A percentile compares a stretch with the other conserved stretches of the same genome.
These are phyloP conservation scores for Balanococcus diminutus DNA, from an alignment of 2,888 invertebrate species.

Conservation along the genomic window DNA sequence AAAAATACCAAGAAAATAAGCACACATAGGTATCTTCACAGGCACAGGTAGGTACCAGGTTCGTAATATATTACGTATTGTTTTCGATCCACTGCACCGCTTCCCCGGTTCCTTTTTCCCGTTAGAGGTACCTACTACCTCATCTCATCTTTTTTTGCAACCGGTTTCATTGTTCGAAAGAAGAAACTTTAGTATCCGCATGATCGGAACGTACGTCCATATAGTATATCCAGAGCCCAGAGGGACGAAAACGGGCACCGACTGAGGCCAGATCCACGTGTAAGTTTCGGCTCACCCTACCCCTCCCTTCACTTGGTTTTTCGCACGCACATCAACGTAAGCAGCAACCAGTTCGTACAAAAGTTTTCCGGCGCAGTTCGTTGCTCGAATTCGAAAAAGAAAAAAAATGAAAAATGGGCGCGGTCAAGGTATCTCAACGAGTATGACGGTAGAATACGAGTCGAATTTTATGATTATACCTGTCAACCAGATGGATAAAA, in stretches of 20 bases:
- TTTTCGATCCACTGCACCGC: not conserved
- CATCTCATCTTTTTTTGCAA: not conserved
- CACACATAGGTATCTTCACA: not conserved
- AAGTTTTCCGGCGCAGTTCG: not conserved
- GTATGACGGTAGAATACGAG: not conserved
- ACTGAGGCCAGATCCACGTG: not conserved
- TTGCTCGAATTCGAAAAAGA: not conserved
- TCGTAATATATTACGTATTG: not conserved
- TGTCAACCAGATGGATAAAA: not conserved
- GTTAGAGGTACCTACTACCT: not conserved
- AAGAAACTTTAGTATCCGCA: not conserved
- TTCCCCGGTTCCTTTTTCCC: not conserved
- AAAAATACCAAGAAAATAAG: not conserved
- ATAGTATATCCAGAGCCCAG: not conserved
- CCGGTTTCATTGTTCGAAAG: slow-evolving; percentile 25
- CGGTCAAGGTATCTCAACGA: not conserved
- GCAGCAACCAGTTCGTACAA: not conserved
- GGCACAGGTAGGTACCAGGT: not conserved
- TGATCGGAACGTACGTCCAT: not conserved
- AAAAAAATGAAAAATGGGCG: not conserved
- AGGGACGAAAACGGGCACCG: not conserved
- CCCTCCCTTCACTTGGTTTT: not conserved
- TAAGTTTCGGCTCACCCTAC: not conserved
- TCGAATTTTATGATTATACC: slow-evolving; percentile 23
- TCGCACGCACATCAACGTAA: not conserved